Evolutionary conservation across 2,888 invertebrate genomes (phyloP), one percentile per base, ranked within the genome.

Genomic region (Nasonia oneida): DNA sequence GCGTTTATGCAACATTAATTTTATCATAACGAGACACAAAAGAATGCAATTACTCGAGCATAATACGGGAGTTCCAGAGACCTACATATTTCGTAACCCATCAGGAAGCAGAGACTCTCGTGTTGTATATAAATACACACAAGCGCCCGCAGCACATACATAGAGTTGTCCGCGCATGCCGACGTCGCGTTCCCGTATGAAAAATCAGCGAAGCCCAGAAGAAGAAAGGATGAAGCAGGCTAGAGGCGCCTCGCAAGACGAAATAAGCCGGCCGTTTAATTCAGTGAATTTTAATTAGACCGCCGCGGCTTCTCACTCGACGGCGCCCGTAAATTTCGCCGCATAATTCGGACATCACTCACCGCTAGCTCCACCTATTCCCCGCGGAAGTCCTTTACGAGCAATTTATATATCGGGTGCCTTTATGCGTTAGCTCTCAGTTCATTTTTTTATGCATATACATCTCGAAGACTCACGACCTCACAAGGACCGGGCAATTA

Each of bases 221-320:
- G 57, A 42, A 53, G 15, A 23, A 4, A 81, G 8, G 37, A 57
- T 73, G n/a, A 80, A 67, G n/a, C 8, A 10, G 18, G 29, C 8
- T 39, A 4, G 23, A 81, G 12, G 29, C 33, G 29, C 42, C 37
- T 70, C 39, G 42, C 39, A 29, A 6, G 39, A 12, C 67, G 67
- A 73, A 73, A 73, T 61, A 61, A 76, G 39, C 14, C 14, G 33
- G 2, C 18, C n/a, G 67, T 15, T 73, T 85, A 67, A 81, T 61
- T 81, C 75, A 61, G 29, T 78, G 76, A 78, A 85, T 85, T 81
- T 81, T 85, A 81, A 85, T 84, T 73, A 84, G 70, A 18, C 84
- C 77, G n/a, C 12, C 14, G 23, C 4, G 50, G 50, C 79, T 33
- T 33, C 18, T n/a, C 71, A 23, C 71, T 80, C 39, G 37, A 75